Percentiles rank a stretch among this genome's conserved stretches.
Evolutionary conservation across 2,888 invertebrate species (phyloP).

Genomic region (Linnaemya tessellans): DNA sequence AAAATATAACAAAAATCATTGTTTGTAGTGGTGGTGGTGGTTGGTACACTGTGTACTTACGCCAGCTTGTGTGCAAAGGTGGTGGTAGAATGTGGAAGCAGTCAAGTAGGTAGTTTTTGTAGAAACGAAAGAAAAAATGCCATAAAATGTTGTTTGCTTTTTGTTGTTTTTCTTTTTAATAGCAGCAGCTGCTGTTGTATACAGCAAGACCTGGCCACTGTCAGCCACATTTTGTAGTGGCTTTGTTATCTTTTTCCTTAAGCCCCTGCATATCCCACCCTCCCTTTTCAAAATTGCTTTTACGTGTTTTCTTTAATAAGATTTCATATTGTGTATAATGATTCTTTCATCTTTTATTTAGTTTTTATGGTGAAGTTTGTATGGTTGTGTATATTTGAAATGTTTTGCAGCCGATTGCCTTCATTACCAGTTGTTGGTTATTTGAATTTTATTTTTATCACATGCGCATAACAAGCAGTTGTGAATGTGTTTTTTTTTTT

Average conservation of each 20-base stretch:
- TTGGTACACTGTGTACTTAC: slow-evolving; percentile 3
- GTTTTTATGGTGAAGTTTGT: slow-evolving; percentile 33
- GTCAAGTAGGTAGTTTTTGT: slow-evolving; percentile 69
- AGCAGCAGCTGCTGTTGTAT: slow-evolving; percentile 60
- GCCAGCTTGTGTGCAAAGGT: slow-evolving; percentile 1
- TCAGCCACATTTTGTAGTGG: slow-evolving; percentile 65
- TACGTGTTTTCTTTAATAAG: slow-evolving; percentile 37
- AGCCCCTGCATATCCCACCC: slow-evolving; percentile 44
- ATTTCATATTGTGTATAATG: slow-evolving; percentile 66
- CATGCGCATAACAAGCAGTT: slow-evolving; percentile 78
- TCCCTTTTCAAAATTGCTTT: slow-evolving; percentile 22
- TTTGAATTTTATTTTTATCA: slow-evolving; percentile 48
- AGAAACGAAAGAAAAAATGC: slow-evolving; percentile 69
- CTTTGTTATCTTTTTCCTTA: slow-evolving; percentile 47
- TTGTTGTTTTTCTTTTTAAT: slow-evolving; percentile 46
- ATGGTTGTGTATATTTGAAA: slow-evolving; percentile 14
- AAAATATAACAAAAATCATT: slow-evolving; percentile 46
- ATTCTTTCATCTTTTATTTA: slow-evolving; percentile 71
- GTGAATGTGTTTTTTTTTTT: slow-evolving; percentile 71
- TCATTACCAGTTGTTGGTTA: slow-evolving; percentile 46
- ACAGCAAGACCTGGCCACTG: slow-evolving; percentile 24
- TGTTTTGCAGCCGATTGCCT: slow-evolving; percentile 55
- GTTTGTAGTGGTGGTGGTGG: slow-evolving; percentile 40
- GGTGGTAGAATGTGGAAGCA: slow-evolving; percentile 51
- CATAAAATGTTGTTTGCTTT: slow-evolving; percentile 47